A percentile compares a stretch with the other conserved stretches of the same genome.
Evolutionary conservation across 2,797 vertebrate species (phyloP).

Genomic region (Chaenodraco wilsoni): DNA sequence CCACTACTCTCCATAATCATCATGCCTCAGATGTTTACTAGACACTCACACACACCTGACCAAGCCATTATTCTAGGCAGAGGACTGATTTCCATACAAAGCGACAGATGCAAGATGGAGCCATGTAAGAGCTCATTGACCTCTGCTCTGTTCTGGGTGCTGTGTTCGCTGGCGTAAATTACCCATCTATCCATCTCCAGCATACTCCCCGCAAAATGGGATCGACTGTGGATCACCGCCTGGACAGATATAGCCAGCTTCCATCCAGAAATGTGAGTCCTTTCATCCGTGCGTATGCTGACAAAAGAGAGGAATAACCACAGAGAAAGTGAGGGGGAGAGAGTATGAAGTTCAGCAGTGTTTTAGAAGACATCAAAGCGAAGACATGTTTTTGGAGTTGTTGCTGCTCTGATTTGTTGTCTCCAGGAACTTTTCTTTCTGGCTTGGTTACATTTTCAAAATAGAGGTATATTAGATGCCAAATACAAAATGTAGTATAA

Average conservation of each 20-base stretch:
- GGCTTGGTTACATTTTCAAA: no score
- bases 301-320: constrained; percentile 12
- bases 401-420: background rate
- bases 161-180: constrained; percentile 56
- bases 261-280: constrained; percentile 12
- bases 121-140: constrained; percentile 67
- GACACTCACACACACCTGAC: constrained; percentile 11
- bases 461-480: no score
- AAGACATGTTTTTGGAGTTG: background rate
- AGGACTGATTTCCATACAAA: constrained; percentile 61
- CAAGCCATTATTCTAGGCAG: constrained; percentile 26
- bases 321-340: constrained; percentile 10
- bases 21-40: constrained; percentile 42
- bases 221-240: constrained; percentile 35
- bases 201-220: constrained; percentile 35
- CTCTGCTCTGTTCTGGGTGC: constrained; percentile 54
- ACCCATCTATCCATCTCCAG: constrained; percentile 49
- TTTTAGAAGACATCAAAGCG: constrained; percentile 23
- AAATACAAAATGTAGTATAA: no score
- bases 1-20: constrained; percentile 30
- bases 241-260: constrained; percentile 22
- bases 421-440: background rate
- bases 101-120: constrained; percentile 66
- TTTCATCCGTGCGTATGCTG: constrained; percentile 26
- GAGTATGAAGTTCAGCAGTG: background rate